phyloP scores from a whole-genome alignment of 2,113 vertebrate genomes.

The Tupaia tana region DNA sequence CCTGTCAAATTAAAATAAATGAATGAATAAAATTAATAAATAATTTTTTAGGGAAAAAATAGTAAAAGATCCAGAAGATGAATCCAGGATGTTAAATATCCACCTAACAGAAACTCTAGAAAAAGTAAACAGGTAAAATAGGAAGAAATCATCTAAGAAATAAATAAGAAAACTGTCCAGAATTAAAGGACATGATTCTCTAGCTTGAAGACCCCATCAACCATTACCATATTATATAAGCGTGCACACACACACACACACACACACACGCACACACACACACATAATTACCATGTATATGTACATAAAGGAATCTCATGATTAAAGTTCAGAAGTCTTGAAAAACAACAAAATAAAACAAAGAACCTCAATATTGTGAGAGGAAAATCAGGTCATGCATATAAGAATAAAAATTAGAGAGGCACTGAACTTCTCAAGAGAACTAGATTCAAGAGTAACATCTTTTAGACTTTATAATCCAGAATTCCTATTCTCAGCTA shows the following conservation, averaged over 20 bases:
- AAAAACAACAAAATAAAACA: not conserved
- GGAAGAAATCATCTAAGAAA: not conserved
- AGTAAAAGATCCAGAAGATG: not conserved
- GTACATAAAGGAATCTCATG: too few species aligned
- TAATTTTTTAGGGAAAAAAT: too few species aligned
- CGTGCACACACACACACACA: too few species aligned
- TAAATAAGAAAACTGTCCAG: not conserved
- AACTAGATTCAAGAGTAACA: not conserved
- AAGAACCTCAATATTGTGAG: not conserved
- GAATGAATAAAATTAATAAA: too few species aligned
- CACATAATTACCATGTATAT: too few species aligned
- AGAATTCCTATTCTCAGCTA: constrained; percentile 1
- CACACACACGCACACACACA: too few species aligned
- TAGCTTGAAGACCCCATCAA: not conserved
- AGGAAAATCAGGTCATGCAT: not conserved
- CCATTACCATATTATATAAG: too few species aligned
- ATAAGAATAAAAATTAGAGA: not conserved
- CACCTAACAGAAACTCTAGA: not conserved
- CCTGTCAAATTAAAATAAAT: too few species aligned
- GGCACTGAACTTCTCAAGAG: not conserved
- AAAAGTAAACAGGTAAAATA: not conserved
- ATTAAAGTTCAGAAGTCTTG: not conserved
- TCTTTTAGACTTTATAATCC: not conserved
- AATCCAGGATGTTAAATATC: not conserved
- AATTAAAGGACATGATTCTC: not conserved